Conservation (phyloP, 2,888 invertebrate genomes). For the Alloscopus bannaensis region DNA sequence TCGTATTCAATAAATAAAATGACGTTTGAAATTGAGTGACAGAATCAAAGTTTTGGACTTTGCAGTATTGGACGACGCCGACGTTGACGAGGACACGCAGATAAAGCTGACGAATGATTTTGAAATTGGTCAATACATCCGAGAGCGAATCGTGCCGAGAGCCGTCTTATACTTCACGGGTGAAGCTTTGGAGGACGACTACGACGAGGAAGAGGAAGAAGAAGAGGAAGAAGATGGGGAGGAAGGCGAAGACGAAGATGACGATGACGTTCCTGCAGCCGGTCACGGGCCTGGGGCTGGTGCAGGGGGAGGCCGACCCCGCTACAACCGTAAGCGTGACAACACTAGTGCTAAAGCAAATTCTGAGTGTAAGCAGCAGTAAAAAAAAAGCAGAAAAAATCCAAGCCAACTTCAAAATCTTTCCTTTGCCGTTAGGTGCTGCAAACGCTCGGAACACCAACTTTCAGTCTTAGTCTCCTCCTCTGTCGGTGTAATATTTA, state of each 20-base stretch:
- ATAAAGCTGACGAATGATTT: conserved; percentile 94
- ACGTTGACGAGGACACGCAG: conserved; percentile 92
- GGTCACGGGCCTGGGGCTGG: conserved; percentile 34
- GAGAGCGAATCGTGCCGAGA: conserved; percentile 97
- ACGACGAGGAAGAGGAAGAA: conserved; percentile 69
- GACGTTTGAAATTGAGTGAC: no score
- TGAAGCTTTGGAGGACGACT: conserved; percentile 72
- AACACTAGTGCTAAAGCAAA: conserved; percentile 62
- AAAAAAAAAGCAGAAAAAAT: conserved; percentile 58
- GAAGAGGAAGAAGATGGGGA: conserved; percentile 62
- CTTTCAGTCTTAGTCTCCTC: conserved; percentile 61
- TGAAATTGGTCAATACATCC: conserved; percentile 98
- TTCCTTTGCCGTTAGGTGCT: conserved; percentile 63
- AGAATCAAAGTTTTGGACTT: conserved; percentile 78
- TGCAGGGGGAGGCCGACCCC: conserved; percentile 44
- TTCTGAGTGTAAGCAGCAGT: conserved; percentile 73
- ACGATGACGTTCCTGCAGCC: conserved; percentile 50
- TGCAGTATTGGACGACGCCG: conserved; percentile 88
- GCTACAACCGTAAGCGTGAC: conserved; percentile 63
- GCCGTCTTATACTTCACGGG: conserved; percentile 98
- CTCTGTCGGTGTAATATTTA: conserved; percentile 21
- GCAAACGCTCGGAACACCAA: conserved; percentile 62
- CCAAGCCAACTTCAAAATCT: conserved; percentile 55
- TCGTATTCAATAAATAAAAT: no score
- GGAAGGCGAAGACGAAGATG: conserved; percentile 64